A percentile compares a stretch with the other conserved stretches of the same genome.
Conservation (phyloP, 1,140 invertebrate species). For the Meloidogyne hapla region DNA sequence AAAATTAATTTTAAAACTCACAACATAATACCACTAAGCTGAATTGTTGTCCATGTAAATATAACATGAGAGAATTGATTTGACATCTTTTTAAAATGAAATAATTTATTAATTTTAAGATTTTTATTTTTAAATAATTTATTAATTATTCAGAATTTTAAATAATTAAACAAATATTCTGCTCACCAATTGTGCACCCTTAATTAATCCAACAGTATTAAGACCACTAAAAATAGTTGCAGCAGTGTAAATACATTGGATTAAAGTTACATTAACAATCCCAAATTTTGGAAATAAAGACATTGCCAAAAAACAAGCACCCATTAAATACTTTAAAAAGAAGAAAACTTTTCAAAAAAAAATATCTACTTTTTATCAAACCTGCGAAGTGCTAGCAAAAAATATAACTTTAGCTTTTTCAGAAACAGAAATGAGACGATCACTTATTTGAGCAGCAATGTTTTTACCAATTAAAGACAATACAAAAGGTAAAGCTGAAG, state of each 20-base stretch:
- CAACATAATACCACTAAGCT: slow-evolving; percentile 1
- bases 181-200: slow-evolving; percentile 13
- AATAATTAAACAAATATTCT: background rate
- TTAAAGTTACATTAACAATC: background rate
- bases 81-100: slow-evolving; percentile 2
- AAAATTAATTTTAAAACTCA: background rate
- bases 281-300: slow-evolving; percentile 18
- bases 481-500: slow-evolving; percentile 32
- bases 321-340: slow-evolving; percentile 18
- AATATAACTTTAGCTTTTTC: slow-evolving; percentile 18
- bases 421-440: slow-evolving; percentile 12
- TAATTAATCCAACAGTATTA: slow-evolving; percentile 19
- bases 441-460: slow-evolving; percentile 18
- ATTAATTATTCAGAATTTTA: no score
- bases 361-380: background rate
- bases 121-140: no score
- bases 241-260: slow-evolving; percentile 17
- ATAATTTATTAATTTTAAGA: no score
- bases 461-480: slow-evolving; percentile 27
- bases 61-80: background rate
- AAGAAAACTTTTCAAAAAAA: background rate
- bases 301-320: background rate
- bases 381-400: slow-evolving; percentile 29
- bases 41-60: background rate
- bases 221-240: slow-evolving; percentile 16